A percentile compares a stretch with the other conserved stretches of the same genome.
Evolutionary conservation across 2,113 vertebrate species (phyloP).

Genomic region (Platysteira castanea): DNA sequence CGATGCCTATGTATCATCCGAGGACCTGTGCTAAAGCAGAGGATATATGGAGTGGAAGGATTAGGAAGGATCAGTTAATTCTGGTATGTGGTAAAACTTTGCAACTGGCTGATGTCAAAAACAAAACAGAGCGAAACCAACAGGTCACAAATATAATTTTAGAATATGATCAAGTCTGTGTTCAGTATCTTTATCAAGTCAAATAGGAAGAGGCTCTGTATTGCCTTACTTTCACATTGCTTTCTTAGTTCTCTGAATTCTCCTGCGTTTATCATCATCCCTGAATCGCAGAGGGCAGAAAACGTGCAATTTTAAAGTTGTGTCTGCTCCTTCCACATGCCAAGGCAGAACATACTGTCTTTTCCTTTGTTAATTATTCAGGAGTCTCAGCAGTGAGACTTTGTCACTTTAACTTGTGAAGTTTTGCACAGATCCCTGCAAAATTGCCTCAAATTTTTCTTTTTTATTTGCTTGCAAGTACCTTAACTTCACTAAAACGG

Average conservation of each 20-base stretch:
- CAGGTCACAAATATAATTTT: not conserved
- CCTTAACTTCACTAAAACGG: not conserved
- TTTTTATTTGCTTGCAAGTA: not conserved
- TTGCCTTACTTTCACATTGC: not conserved
- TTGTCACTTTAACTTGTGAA: not conserved
- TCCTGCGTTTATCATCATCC: not conserved
- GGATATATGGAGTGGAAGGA: fast-evolving
- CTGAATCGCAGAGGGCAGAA: not conserved
- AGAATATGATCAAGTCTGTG: not conserved
- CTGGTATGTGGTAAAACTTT: not conserved
- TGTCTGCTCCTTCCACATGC: not conserved
- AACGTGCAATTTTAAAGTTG: not conserved
- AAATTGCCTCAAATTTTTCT: not conserved
- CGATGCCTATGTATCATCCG: fast-evolving
- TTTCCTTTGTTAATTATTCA: not conserved
- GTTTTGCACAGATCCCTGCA: not conserved
- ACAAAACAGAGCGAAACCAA: not conserved
- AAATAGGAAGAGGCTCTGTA: not conserved
- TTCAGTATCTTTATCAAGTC: not conserved
- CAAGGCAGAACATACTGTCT: not conserved
- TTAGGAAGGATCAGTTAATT: not conserved
- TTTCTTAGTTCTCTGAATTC: not conserved
- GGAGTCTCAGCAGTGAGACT: not conserved
- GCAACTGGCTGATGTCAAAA: not conserved
- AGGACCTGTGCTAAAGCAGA: not conserved